These are phyloP conservation scores for Suricata suricatta DNA, from an alignment of 2,113 vertebrate genomes.

Conservation along the genomic window DNA sequence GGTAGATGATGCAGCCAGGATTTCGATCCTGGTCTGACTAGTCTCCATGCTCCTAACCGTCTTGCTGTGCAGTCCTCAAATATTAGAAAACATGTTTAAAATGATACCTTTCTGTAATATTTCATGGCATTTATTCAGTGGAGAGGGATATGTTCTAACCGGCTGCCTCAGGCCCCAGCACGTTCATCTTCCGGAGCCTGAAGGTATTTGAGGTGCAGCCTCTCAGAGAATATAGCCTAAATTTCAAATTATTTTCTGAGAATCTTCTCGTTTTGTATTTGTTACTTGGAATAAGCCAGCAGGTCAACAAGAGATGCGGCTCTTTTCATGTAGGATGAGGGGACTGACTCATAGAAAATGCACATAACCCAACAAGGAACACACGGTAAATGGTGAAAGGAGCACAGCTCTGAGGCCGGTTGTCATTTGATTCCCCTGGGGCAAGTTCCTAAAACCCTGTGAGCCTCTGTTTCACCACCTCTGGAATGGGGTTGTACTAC, in stretches of 20 bases:
- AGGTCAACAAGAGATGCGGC: not conserved
- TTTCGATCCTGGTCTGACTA: not conserved
- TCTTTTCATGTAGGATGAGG: not conserved
- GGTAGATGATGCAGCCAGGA: not conserved
- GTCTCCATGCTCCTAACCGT: not conserved
- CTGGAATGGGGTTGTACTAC: not conserved
- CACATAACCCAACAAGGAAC: not conserved
- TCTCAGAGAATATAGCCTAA: not conserved
- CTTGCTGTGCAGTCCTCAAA: not conserved
- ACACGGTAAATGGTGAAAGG: not conserved
- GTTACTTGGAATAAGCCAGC: not conserved
- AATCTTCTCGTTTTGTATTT: not conserved
- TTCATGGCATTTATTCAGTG: not conserved
- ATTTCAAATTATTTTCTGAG: constrained; percentile 11
- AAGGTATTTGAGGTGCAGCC: not conserved
- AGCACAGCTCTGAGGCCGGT: not conserved
- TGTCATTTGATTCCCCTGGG: not conserved
- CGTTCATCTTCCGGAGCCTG: not conserved
- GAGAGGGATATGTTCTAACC: not conserved
- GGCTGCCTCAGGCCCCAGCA: not conserved
- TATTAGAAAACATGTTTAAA: not conserved
- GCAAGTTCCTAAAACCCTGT: not conserved
- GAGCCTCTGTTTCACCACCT: not conserved
- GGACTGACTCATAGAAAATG: not conserved
- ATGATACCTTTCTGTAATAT: not conserved